These are phyloP conservation scores for Halcyon malimbica DNA, from an alignment of 2,113 vertebrate genomes.

Conservation along the genomic window DNA sequence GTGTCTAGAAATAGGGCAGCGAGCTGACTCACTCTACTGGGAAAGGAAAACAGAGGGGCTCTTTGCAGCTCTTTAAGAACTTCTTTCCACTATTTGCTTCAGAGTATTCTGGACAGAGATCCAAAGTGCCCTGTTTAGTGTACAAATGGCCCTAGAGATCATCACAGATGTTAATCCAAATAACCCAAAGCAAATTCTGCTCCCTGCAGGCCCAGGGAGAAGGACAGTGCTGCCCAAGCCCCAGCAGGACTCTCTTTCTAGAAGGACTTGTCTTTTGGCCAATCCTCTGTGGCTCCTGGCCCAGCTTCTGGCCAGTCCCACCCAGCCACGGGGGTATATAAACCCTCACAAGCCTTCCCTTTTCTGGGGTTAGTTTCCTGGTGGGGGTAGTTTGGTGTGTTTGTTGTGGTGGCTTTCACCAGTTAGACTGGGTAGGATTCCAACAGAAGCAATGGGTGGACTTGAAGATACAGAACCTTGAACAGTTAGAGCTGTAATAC, in stretches of 20 bases:
- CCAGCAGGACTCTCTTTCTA: not conserved
- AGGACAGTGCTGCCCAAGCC: not conserved
- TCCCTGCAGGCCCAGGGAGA: not conserved
- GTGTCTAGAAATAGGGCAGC: not conserved
- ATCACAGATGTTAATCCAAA: not conserved
- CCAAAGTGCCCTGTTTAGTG: not conserved
- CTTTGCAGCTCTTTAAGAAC: not conserved
- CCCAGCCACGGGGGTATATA: not conserved
- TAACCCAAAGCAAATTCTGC: not conserved
- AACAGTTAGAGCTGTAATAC: not conserved
- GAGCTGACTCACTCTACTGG: not conserved
- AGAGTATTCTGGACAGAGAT: not conserved
- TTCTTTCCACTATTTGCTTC: too few species aligned
- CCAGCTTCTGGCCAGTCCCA: not conserved
- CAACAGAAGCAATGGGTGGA: not conserved
- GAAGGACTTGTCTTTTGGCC: not conserved
- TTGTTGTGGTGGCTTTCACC: not conserved
- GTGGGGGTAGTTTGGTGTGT: fast-evolving
- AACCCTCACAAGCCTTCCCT: not conserved
- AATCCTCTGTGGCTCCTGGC: fast-evolving
- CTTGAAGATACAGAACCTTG: not conserved
- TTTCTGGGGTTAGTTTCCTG: fast-evolving
- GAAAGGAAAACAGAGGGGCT: not conserved
- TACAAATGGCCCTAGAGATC: fast-evolving
- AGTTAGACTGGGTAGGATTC: not conserved